Evolutionary conservation across 2,888 invertebrate species (phyloP).

Genomic region (Cheilosia urbana): DNA sequence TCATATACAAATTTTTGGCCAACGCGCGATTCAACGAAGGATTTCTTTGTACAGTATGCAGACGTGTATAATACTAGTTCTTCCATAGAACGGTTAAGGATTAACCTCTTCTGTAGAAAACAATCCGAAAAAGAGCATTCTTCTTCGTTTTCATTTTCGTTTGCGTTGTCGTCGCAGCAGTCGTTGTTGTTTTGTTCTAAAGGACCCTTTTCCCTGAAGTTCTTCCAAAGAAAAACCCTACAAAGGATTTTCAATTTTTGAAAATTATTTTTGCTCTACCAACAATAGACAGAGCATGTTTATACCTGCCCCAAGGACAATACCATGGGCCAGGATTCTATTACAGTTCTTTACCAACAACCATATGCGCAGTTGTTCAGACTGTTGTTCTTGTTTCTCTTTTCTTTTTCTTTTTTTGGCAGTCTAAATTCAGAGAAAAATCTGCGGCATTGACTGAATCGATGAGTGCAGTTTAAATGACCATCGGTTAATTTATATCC

Average conservation of each 20-base stretch:
- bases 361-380: slow-evolving; percentile 59
- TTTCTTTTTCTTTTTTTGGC: neutral
- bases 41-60: slow-evolving; percentile 21
- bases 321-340: slow-evolving; percentile 66
- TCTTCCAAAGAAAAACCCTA: slow-evolving; percentile 45
- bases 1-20: slow-evolving; percentile 68
- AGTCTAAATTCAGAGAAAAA: slow-evolving; percentile 35
- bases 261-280: slow-evolving; percentile 54
- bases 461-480: slow-evolving; percentile 67
- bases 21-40: slow-evolving; percentile 59
- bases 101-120: slow-evolving; percentile 68
- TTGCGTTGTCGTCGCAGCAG: neutral
- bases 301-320: slow-evolving; percentile 70
- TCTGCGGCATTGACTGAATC: slow-evolving; percentile 61
- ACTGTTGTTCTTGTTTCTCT: neutral
- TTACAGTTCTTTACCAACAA: slow-evolving; percentile 44
- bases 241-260: slow-evolving; percentile 70
- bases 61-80: neutral
- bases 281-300: slow-evolving; percentile 47
- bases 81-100: slow-evolving; percentile 60
- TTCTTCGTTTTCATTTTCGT: slow-evolving; percentile 16
- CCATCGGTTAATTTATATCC: slow-evolving; percentile 71
- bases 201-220: slow-evolving; percentile 67
- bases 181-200: slow-evolving; percentile 61
- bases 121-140: slow-evolving; percentile 70